Evolutionary conservation across 2,888 invertebrate species (phyloP).

Genomic region (Encarsia formosa): DNA sequence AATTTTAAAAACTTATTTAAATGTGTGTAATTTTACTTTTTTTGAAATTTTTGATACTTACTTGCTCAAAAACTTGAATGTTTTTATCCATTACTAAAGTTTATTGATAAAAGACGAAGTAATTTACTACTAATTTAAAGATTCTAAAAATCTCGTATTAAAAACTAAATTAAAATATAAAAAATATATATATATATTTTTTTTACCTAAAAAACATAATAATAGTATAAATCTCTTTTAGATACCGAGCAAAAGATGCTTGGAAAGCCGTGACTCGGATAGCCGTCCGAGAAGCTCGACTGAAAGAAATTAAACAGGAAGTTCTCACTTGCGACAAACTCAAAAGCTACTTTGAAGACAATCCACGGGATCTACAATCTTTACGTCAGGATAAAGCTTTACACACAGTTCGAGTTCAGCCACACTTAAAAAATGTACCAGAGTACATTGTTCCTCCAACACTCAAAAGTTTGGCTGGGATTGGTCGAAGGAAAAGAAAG

Average conservation of each 20-base stretch:
- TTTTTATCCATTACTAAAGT: too few relatives aligned
- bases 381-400: constrained; percentile 81
- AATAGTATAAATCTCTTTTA: too few relatives aligned
- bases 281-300: constrained; percentile 87
- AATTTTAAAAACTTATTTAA: too few relatives aligned
- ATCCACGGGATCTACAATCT: constrained; percentile 81
- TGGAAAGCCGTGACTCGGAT: constrained; percentile 91
- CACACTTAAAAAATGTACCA: constrained; percentile 86
- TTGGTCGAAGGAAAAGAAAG: constrained; percentile 45
- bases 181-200: too few relatives aligned
- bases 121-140: too few relatives aligned
- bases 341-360: constrained; percentile 89
- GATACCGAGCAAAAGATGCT: constrained; percentile 89
- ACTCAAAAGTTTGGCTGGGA: constrained; percentile 63
- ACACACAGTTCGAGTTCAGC: constrained; percentile 77
- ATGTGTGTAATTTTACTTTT: too few relatives aligned
- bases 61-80: too few relatives aligned
- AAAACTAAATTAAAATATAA: too few relatives aligned
- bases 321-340: constrained; percentile 87
- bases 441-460: constrained; percentile 85
- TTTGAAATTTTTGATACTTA: too few relatives aligned
- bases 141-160: too few relatives aligned
- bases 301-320: constrained; percentile 94
- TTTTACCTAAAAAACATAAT: too few relatives aligned
- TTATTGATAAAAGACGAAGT: too few relatives aligned